Conservation (phyloP, 2,797 vertebrate genomes). For the Loriculus beryllinus region DNA sequence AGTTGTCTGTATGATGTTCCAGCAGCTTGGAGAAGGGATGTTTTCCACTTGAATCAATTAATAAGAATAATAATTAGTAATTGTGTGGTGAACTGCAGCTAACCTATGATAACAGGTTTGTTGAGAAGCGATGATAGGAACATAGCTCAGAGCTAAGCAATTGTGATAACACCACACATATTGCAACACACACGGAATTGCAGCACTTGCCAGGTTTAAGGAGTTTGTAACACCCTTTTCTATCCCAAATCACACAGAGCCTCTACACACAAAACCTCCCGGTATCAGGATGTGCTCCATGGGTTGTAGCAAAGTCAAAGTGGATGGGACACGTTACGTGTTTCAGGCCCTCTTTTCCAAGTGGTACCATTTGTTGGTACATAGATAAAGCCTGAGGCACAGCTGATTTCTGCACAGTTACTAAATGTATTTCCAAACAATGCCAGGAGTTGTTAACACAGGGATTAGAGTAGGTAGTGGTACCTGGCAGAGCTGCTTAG, state of each 20-base stretch:
- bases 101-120: background rate
- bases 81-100: background rate
- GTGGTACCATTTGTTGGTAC: background rate
- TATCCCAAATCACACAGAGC: background rate
- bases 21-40: background rate
- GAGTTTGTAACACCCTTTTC: background rate
- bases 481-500: background rate
- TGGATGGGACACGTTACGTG: accelerated
- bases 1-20: background rate
- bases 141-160: background rate
- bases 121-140: background rate
- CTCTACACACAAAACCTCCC: background rate
- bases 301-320: accelerated
- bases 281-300: accelerated
- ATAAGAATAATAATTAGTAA: background rate
- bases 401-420: conserved; percentile 6
- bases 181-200: background rate
- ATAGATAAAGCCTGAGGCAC: background rate
- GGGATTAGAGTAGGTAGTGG: background rate
- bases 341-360: background rate
- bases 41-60: background rate
- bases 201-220: background rate
- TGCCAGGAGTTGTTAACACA: background rate
- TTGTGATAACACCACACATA: background rate
- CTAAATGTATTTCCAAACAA: background rate